A percentile compares a stretch with the other conserved stretches of the same genome.
phyloP scores from a whole-genome alignment of 2,113 vertebrate species.

The Pteruthius melanotis region DNA sequence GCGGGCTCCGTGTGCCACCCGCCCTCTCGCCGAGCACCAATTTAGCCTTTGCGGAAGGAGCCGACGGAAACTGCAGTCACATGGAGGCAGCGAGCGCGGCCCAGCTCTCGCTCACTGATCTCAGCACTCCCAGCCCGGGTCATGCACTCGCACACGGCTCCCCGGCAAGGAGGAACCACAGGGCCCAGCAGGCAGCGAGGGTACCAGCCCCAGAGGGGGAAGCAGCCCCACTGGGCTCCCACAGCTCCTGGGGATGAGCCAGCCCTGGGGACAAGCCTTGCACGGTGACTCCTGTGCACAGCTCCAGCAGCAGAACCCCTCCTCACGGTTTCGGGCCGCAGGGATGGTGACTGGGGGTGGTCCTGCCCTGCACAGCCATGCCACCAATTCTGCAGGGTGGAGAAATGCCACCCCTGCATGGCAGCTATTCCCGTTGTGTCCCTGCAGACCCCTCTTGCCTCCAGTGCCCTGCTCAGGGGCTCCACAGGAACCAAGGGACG shows the following conservation, averaged over 20 bases:
- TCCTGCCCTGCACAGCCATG: not conserved
- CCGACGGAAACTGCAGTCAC: conserved; percentile 81
- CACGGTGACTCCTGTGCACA: fast-evolving
- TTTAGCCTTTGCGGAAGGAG: conserved; percentile 81
- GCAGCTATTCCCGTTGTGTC: fast-evolving
- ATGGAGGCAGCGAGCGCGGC: conserved; percentile 68
- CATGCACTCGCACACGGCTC: not conserved
- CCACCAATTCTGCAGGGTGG: not conserved
- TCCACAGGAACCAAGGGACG: not conserved
- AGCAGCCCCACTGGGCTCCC: not conserved
- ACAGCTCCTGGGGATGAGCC: not conserved
- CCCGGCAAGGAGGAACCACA: conserved; percentile 16
- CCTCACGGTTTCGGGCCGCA: not conserved
- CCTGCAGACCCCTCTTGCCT: too few species aligned
- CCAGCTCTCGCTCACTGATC: not conserved
- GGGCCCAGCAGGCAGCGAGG: not conserved
- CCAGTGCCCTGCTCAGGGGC: fast-evolving
- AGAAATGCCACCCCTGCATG: not conserved
- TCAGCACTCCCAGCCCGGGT: conserved; percentile 24
- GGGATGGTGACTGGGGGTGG: fast-evolving
- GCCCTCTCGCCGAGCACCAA: conserved; percentile 32
- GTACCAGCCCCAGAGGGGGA: not conserved
- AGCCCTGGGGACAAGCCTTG: not conserved
- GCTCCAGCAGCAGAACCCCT: not conserved
- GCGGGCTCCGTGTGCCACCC: not conserved